A percentile compares a stretch with the other conserved stretches of the same genome.
These are phyloP conservation scores for Gasterosteus aculeatus DNA, from an alignment of 2,113 vertebrate species.

Conservation along the genomic window DNA sequence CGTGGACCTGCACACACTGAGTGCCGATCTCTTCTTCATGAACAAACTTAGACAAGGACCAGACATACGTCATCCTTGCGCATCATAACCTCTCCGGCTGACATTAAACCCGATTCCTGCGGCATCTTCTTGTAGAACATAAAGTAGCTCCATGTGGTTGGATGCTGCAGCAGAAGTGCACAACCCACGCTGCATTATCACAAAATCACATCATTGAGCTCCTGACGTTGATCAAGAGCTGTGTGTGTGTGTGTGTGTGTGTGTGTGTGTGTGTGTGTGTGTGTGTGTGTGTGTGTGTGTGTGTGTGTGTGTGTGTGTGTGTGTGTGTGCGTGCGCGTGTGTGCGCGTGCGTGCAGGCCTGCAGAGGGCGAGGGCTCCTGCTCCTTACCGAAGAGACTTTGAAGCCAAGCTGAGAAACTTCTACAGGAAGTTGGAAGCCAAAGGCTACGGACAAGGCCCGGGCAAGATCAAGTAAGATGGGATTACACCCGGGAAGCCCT, in stretches of 20 bases:
- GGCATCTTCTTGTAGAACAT: background rate
- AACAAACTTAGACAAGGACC: background rate
- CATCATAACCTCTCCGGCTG: background rate
- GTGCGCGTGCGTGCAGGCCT: slow-evolving; percentile 79
- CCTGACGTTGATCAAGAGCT: no score
- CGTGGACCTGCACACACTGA: background rate
- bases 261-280: background rate
- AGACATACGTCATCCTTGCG: background rate
- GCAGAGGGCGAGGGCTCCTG: slow-evolving; percentile 94
- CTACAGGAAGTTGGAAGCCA: slow-evolving; percentile 97
- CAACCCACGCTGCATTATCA: no score
- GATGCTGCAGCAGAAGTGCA: no score
- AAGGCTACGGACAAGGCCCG: slow-evolving; percentile 97
- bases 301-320: slow-evolving; percentile 21
- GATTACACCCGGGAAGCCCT: background rate
- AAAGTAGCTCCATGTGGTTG: no score
- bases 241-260: background rate
- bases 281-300: slow-evolving; percentile 7
- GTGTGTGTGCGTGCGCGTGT: no score
- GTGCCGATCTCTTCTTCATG: background rate
- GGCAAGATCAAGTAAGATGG: slow-evolving; percentile 96
- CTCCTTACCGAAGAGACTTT: slow-evolving; percentile 97
- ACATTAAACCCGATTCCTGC: background rate
- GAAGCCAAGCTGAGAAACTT: slow-evolving; percentile 98
- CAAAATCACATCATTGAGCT: no score